phyloP scores from a whole-genome alignment of 2,888 invertebrate genomes.

The Crossocerus cetratus region DNA sequence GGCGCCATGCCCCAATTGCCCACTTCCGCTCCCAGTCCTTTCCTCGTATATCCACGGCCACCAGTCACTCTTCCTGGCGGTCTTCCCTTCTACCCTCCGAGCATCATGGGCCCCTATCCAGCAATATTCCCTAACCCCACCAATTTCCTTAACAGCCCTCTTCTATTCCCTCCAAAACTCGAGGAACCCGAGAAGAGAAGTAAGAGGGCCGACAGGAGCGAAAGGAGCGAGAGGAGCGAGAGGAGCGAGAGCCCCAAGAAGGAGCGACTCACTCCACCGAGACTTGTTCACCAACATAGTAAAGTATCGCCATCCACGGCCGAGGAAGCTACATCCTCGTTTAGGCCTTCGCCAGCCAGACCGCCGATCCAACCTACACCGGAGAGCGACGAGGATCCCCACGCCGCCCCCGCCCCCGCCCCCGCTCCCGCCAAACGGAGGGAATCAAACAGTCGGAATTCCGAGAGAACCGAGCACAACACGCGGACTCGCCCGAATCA shows the following conservation, averaged over 20 bases:
- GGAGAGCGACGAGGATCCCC: conserved; percentile 67
- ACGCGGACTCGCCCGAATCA: conserved; percentile 27
- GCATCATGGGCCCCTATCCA: conserved; percentile 81
- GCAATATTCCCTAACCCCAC: conserved; percentile 80
- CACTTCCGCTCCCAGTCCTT: conserved; percentile 77
- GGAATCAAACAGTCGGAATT: conserved; percentile 48
- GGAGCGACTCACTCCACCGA: conserved; percentile 80
- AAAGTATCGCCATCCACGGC: conserved; percentile 84
- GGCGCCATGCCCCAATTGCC: conserved; percentile 71
- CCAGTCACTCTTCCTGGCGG: conserved; percentile 78
- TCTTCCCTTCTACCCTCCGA: conserved; percentile 82
- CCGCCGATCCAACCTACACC: conserved; percentile 76
- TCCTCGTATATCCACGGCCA: conserved; percentile 84
- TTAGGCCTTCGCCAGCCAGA: conserved; percentile 83
- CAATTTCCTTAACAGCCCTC: conserved; percentile 81
- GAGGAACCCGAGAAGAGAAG: conserved; percentile 78
- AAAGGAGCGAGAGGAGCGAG: no score
- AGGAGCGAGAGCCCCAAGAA: conserved; percentile 79
- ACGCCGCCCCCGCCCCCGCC: no score
- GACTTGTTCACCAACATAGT: conserved; percentile 72
- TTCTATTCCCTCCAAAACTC: conserved; percentile 82
- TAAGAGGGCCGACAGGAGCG: no score
- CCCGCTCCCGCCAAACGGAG: neutral
- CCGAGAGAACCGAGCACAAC: conserved; percentile 53
- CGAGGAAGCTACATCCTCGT: conserved; percentile 82